These are phyloP conservation scores for Trypoxylus dichotomus DNA, from an alignment of 1,140 invertebrate species.

Conservation along the genomic window DNA sequence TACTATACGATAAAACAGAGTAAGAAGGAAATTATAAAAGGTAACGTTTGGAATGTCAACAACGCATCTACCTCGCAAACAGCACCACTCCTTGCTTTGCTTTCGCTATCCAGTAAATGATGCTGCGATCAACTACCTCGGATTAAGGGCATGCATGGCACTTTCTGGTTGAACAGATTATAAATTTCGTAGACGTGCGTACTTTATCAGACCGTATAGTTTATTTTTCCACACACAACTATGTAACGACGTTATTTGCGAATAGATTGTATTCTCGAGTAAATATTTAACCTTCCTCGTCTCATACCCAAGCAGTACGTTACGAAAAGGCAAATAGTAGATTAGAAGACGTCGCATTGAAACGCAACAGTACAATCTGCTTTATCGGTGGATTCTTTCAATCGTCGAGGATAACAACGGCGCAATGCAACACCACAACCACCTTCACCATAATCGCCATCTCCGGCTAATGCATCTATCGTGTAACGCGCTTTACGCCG, in stretches of 20 bases:
- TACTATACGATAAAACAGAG: too few relatives aligned
- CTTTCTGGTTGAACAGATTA: too few relatives aligned
- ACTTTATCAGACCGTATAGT: not conserved
- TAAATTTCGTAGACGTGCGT: too few relatives aligned
- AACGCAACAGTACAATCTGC: not conserved
- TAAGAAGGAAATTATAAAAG: too few relatives aligned
- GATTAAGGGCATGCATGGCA: too few relatives aligned
- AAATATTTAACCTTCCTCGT: not conserved
- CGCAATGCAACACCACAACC: not conserved
- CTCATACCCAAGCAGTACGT: not conserved
- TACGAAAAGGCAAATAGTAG: not conserved
- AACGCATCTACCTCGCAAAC: too few relatives aligned
- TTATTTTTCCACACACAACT: not conserved
- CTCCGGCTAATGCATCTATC: conserved; percentile 14
- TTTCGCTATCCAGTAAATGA: too few relatives aligned
- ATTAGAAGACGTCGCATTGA: not conserved
- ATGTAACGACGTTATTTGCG: not conserved
- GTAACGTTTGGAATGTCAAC: too few relatives aligned
- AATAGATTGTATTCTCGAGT: not conserved
- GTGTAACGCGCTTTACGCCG: conserved; percentile 8
- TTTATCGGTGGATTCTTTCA: not conserved
- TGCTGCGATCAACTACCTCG: too few relatives aligned
- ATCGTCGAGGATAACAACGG: not conserved
- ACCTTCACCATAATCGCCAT: not conserved
- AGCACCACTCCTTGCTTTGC: too few relatives aligned